These are phyloP conservation scores for Ennomos quercinarius DNA, from an alignment of 2,888 invertebrate species.

Conservation along the genomic window DNA sequence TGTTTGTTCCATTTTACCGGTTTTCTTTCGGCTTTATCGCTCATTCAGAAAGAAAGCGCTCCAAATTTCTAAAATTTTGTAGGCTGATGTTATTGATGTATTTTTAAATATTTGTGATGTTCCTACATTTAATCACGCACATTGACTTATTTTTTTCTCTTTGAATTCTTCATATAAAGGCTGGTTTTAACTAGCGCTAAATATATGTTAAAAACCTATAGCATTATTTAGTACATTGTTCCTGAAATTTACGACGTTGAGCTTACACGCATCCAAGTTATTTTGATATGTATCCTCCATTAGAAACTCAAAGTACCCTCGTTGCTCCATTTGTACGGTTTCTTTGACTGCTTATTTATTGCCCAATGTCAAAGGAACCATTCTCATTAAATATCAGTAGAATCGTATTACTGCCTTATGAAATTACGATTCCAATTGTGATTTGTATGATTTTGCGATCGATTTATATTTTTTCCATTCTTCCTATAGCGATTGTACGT, in stretches of 20 bases:
- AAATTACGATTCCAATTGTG: conserved; percentile 39
- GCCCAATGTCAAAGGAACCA: conserved; percentile 12
- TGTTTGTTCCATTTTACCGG: conserved; percentile 4
- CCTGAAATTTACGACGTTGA: conserved; percentile 1
- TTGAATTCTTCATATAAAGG: no score
- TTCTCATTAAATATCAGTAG: conserved; percentile 22
- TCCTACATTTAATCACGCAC: no score
- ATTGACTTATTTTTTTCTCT: no score
- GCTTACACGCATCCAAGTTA: neutral
- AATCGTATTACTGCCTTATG: conserved; percentile 29
- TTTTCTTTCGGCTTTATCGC: neutral
- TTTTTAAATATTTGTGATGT: no score
- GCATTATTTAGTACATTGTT: neutral
- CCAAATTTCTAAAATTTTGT: neutral
- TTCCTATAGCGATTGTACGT: conserved; percentile 26
- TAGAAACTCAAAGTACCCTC: conserved; percentile 8
- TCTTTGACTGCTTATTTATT: conserved; percentile 23
- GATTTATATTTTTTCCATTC: conserved; percentile 30
- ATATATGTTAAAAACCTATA: neutral
- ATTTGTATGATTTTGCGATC: conserved; percentile 35
- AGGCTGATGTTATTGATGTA: no score
- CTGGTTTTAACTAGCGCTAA: no score
- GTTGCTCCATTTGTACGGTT: conserved; percentile 7
- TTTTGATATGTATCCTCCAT: conserved; percentile 23
- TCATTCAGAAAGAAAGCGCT: neutral